A percentile compares a stretch with the other conserved stretches of the same genome.
phyloP scores from a whole-genome alignment of 2,113 vertebrate genomes.

The Microcebus lehilahytsara region DNA sequence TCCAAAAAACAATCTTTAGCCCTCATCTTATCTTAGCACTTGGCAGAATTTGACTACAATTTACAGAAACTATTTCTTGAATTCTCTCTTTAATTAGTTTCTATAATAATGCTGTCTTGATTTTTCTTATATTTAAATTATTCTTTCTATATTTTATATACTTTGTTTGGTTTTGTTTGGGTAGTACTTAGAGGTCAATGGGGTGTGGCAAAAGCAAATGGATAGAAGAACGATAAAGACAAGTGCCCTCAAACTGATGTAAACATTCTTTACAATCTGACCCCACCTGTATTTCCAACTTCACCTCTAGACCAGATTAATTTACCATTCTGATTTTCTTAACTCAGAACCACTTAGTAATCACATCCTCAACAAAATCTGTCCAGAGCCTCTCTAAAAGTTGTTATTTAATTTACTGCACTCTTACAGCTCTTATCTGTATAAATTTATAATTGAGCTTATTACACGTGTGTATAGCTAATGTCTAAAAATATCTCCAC shows the following conservation, averaged over 20 bases:
- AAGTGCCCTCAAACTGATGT: neutral
- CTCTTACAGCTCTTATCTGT: neutral
- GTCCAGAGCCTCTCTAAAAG: neutral
- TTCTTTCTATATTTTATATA: neutral
- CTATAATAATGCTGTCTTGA: neutral
- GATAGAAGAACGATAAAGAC: neutral
- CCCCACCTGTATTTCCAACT: neutral
- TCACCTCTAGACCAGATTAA: neutral
- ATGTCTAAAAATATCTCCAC: neutral
- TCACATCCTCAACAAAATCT: neutral
- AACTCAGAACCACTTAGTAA: neutral
- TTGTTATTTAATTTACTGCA: neutral
- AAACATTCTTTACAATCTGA: neutral
- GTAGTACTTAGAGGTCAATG: neutral
- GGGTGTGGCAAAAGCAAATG: neutral
- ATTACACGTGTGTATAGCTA: neutral
- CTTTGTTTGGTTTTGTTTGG: neutral
- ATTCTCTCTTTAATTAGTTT: neutral
- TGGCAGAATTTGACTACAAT: neutral
- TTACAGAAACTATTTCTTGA: neutral
- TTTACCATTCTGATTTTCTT: neutral
- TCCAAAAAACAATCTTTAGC: neutral
- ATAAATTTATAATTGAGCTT: neutral
- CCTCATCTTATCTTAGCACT: neutral
- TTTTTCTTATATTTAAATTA: neutral